A percentile compares a stretch with the other conserved stretches of the same genome.
These are phyloP conservation scores for Pinctada fucata DNA, from an alignment of 2,888 invertebrate species.

Conservation along the genomic window DNA sequence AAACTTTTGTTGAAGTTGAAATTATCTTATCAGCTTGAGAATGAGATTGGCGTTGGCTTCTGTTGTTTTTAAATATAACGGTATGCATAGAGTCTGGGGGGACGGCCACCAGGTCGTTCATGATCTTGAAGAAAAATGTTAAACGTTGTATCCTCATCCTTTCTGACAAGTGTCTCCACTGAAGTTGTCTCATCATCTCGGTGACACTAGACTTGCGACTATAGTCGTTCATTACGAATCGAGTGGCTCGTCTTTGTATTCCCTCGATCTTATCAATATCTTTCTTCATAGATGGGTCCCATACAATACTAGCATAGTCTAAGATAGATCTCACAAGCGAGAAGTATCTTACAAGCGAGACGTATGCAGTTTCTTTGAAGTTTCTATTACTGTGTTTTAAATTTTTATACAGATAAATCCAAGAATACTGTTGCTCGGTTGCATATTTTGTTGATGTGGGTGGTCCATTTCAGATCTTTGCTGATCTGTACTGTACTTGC, in stretches of 20 bases:
- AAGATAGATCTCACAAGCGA: constrained; percentile 13
- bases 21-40: not conserved
- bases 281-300: constrained; percentile 17
- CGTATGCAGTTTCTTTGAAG: constrained; percentile 11
- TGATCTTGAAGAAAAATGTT: constrained; percentile 10
- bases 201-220: constrained; percentile 5
- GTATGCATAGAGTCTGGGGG: not conserved
- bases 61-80: not conserved
- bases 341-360: constrained; percentile 6
- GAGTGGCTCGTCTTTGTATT: constrained; percentile 5
- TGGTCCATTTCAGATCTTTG: not conserved
- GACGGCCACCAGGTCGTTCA: not conserved
- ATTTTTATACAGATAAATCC: constrained; percentile 8
- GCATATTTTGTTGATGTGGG: constrained; percentile 2
- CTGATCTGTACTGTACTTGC: constrained; percentile 2
- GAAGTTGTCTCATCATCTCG: constrained; percentile 5
- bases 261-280: constrained; percentile 11
- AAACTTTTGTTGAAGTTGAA: not conserved
- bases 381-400: constrained; percentile 1
- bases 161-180: not conserved
- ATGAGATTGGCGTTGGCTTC: not conserved
- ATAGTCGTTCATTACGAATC: constrained; percentile 14
- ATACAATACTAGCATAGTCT: constrained; percentile 8
- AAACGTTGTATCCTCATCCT: constrained; percentile 9
- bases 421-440: not conserved